Percentiles rank a stretch among this genome's conserved stretches.
Conservation (phyloP, 2,113 vertebrate species). For the Tonatia bakeri region DNA sequence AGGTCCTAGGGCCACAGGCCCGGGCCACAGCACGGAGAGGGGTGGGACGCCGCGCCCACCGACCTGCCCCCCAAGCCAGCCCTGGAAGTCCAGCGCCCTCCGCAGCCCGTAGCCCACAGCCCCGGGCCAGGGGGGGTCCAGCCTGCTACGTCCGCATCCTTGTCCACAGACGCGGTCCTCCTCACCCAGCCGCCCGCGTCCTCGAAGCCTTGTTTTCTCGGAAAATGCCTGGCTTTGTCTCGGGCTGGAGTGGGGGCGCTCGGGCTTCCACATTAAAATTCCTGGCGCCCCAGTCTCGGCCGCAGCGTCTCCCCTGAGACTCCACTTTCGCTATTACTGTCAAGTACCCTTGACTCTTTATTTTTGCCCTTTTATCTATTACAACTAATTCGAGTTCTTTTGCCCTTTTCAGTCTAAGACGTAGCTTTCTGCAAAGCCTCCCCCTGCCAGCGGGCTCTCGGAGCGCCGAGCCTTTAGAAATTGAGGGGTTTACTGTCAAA, state of each 20-base stretch:
- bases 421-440: constrained; percentile 89
- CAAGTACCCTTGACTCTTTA: constrained; percentile 98
- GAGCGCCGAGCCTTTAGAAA: constrained; percentile 87
- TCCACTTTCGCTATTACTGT: constrained; percentile 98
- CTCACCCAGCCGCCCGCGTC: not conserved
- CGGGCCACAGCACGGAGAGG: not conserved
- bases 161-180: fast-evolving
- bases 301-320: constrained; percentile 89
- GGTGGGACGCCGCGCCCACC: not conserved
- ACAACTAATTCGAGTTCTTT: constrained; percentile 99
- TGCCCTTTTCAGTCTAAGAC: constrained; percentile 99
- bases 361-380: constrained; percentile 99
- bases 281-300: constrained; percentile 84
- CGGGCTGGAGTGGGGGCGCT: constrained; percentile 73
- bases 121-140: not conserved
- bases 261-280: constrained; percentile 92
- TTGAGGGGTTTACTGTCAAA: constrained; percentile 96
- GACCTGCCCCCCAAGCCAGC: no score
- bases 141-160: not conserved
- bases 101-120: fast-evolving
- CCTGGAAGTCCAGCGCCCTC: not conserved
- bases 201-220: constrained; percentile 45
- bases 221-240: constrained; percentile 85
- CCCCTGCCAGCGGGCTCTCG: constrained; percentile 83
- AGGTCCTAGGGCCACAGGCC: not conserved